Evolutionary conservation across 2,113 vertebrate species (phyloP).

Genomic region (Elephantulus edwardii): DNA sequence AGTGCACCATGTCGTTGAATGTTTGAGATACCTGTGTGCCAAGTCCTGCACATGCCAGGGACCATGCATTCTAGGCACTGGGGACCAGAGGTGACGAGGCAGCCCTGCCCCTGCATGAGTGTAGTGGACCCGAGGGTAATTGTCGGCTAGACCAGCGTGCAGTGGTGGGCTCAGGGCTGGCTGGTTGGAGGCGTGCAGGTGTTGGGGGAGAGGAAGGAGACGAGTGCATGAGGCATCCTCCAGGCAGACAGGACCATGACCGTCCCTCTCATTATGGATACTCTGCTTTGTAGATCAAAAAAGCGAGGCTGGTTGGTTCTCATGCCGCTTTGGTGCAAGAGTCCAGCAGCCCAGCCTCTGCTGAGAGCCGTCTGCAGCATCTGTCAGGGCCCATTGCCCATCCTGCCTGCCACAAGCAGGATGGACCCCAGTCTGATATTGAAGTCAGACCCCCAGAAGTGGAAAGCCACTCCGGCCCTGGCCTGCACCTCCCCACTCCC

Average conservation of each 20-base stretch:
- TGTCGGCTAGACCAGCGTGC: too few species aligned
- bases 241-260: too few species aligned
- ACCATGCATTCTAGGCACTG: not conserved
- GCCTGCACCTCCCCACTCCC: too few species aligned
- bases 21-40: not conserved
- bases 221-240: too few species aligned
- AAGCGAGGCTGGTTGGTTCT: conserved; percentile 40
- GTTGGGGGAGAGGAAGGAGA: too few species aligned
- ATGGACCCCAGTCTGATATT: not conserved
- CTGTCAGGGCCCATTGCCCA: not conserved
- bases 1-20: not conserved
- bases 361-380: conserved; percentile 22
- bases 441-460: not conserved
- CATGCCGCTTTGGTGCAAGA: not conserved
- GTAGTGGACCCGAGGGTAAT: too few species aligned
- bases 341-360: not conserved
- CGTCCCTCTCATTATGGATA: not conserved
- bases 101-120: too few species aligned
- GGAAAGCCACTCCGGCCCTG: too few species aligned
- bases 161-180: too few species aligned
- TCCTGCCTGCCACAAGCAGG: not conserved
- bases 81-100: not conserved
- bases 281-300: conserved; percentile 4
- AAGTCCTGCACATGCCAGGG: not conserved
- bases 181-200: too few species aligned